Percentiles rank a stretch among this genome's conserved stretches.
Conservation (phyloP, 2,888 invertebrate species). For the Cephus pulcher region DNA sequence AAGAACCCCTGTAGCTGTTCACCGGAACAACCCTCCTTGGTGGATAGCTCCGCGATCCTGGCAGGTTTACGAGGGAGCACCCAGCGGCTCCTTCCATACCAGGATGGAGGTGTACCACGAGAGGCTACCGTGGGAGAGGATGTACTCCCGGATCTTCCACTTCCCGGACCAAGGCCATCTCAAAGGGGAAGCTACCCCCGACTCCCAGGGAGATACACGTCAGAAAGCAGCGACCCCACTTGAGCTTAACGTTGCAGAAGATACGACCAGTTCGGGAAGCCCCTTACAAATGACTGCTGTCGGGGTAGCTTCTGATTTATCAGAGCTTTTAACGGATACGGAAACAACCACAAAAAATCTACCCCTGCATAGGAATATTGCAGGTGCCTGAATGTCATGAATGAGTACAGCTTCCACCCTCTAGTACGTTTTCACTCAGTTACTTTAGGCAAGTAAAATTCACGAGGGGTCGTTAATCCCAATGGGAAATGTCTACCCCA, state of each 20-base stretch:
- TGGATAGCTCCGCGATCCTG: not conserved
- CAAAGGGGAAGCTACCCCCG: not conserved
- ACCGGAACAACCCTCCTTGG: slow-evolving; percentile 23
- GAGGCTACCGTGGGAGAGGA: not conserved
- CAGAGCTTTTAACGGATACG: slow-evolving; percentile 62
- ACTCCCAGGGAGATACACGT: not conserved
- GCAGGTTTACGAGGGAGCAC: not conserved
- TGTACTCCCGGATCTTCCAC: not conserved
- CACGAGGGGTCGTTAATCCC: not conserved
- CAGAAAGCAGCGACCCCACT: not conserved
- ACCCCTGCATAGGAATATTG: slow-evolving; percentile 28
- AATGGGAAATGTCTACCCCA: not conserved
- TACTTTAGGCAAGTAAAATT: not conserved
- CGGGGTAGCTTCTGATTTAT: slow-evolving; percentile 62
- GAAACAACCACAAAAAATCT: slow-evolving; percentile 42
- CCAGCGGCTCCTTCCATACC: not conserved
- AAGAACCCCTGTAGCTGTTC: not conserved
- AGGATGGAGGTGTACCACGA: not conserved
- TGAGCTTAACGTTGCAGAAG: not conserved
- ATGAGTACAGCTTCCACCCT: not conserved
- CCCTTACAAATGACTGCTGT: slow-evolving; percentile 58
- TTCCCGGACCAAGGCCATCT: not conserved
- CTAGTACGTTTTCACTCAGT: not conserved
- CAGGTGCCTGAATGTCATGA: not conserved
- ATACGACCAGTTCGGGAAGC: slow-evolving; percentile 27